A percentile compares a stretch with the other conserved stretches of the same genome.
Conservation (phyloP, 2,797 vertebrate species). For the Mormyrops boulengeri region DNA sequence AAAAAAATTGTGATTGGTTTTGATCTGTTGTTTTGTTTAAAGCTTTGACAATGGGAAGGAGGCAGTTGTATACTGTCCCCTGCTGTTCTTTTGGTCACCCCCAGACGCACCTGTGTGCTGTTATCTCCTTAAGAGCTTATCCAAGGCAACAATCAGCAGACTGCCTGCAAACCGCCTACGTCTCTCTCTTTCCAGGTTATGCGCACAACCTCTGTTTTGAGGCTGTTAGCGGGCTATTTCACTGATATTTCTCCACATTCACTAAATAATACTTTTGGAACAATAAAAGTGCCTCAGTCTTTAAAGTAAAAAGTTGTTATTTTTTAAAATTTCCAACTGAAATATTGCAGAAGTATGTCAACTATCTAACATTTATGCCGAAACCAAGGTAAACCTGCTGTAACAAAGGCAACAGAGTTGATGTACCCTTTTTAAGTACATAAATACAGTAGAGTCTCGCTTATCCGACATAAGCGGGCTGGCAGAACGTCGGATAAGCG, state of each 20-base stretch:
- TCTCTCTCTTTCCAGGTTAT: not conserved
- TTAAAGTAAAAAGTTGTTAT: not conserved
- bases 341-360: not conserved
- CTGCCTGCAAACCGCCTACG: not conserved
- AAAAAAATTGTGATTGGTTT: not conserved
- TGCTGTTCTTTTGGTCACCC: not conserved
- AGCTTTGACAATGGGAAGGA: not conserved
- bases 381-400: not conserved
- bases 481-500: no score
- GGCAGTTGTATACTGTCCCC: not conserved
- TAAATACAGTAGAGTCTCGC: no score
- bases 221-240: not conserved
- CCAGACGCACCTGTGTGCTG: slow-evolving; percentile 33
- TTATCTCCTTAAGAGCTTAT: slow-evolving; percentile 29
- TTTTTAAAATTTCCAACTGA: not conserved
- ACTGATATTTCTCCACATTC: not conserved
- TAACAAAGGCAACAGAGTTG: not conserved
- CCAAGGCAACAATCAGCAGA: not conserved
- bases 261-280: not conserved
- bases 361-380: not conserved
- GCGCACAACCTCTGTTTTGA: not conserved
- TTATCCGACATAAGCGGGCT: no score
- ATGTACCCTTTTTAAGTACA: not conserved
- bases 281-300: not conserved
- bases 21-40: slow-evolving; percentile 5